A percentile compares a stretch with the other conserved stretches of the same genome.
These are phyloP conservation scores for Agriotes lineatus DNA, from an alignment of 2,888 invertebrate genomes.

Conservation along the genomic window DNA sequence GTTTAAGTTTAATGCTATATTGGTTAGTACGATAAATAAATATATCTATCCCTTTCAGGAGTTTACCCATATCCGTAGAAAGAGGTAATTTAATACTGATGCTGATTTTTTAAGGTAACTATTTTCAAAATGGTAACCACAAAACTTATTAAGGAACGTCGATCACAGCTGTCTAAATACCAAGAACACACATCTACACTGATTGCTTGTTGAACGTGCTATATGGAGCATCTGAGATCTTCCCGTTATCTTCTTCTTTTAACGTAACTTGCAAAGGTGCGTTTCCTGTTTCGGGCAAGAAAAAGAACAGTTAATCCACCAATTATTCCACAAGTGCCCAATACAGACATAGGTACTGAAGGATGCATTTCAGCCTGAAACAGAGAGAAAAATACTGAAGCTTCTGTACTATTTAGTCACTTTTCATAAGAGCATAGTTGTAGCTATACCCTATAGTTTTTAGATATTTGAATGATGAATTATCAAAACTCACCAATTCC, in stretches of 20 bases:
- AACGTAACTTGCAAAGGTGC: constrained; percentile 65
- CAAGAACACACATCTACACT: too few species aligned
- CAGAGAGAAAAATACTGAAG: too few species aligned
- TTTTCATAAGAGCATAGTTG: too few species aligned
- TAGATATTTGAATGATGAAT: too few species aligned
- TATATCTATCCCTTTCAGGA: not conserved
- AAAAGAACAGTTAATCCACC: constrained; percentile 80
- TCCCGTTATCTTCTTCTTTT: constrained; percentile 46
- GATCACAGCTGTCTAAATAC: too few species aligned
- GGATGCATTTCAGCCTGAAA: constrained; percentile 74
- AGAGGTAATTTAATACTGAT: not conserved
- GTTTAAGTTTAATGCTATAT: too few species aligned
- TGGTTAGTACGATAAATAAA: not conserved
- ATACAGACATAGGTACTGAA: constrained; percentile 78
- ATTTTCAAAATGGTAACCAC: too few species aligned
- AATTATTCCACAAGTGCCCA: constrained; percentile 77
- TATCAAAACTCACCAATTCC: constrained; percentile 80
- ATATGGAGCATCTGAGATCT: not conserved
- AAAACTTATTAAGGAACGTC: not conserved
- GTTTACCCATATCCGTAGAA: not conserved
- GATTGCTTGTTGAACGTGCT: too few species aligned
- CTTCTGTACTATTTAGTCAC: too few species aligned
- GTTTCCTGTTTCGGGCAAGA: constrained; percentile 82
- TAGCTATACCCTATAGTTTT: too few species aligned
- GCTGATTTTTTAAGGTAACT: not conserved